Base-by-base conservation (phyloP, 2,113 vertebrate genomes). In the Prochilodus magdalenae region DNA sequence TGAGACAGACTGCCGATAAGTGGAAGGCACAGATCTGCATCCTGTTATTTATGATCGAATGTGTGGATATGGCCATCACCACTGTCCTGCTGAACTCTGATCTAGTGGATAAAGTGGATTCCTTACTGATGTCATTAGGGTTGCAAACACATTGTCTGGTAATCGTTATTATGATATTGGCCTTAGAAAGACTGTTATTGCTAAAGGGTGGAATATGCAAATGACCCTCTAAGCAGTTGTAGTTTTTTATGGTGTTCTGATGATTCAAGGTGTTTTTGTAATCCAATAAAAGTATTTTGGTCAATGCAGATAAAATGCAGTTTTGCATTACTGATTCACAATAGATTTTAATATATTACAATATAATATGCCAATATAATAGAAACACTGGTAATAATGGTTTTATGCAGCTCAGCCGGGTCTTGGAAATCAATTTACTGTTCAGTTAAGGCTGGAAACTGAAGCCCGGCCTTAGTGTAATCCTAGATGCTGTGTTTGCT, bases 341-440 rank as follows among this genome's bases (percentile, higher is more conserved):
- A 44, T 8, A 8, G n/a, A 0, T 60, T 57, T 57, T 53, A 53
- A 57, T 57, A 7, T 57, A 57, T 20, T 53, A 5, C 53, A 57
- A 57, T 14, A 15, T 3, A 57, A 5, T 22, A 7, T 20, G 20
- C 53, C 53, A 57, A 15, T n/a, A n/a, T n/a, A 57, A 57, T n/a
- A 7, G 20, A 3, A n/a, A 20, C 22, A 57, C 5, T 7, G 18
- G 57, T 13, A 60, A 5, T 13, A 60, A 3, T 60, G n/a, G 8
- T n/a, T 12, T 12, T 11, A 60, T 57, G 6, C 20, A 1, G 22
- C 20, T 4, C 20, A 57, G 53, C 53, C 51, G 22, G 24, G 20
- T n/a, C 55, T 60, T 74, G 44, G 40, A 63, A 81, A 81, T 81
- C 79, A 66, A 81, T 81, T 81, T 66, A 73, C 47, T 53, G 69